These are phyloP conservation scores for Boleophthalmus pectinirostris DNA, from an alignment of 2,113 vertebrate genomes.

Conservation along the genomic window DNA sequence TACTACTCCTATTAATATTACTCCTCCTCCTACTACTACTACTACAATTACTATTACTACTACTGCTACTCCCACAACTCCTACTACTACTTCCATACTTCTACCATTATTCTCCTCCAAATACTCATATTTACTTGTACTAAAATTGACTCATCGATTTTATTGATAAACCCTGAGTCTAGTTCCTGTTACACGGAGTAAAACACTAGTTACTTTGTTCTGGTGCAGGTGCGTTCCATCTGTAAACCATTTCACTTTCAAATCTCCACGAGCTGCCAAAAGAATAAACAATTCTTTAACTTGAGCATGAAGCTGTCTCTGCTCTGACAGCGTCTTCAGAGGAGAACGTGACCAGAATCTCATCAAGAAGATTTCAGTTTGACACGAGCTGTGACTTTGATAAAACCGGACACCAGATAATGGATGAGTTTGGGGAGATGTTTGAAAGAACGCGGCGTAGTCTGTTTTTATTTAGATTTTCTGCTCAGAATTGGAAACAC, in stretches of 20 bases:
- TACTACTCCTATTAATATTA: no score
- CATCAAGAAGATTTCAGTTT: neutral
- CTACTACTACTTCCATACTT: no score
- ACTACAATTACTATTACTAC: no score
- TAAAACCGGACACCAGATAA: neutral
- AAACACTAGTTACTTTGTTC: no score
- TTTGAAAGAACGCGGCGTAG: neutral
- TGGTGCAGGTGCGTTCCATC: neutral
- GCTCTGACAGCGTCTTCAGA: neutral
- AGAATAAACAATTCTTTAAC: neutral
- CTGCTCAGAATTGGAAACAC: neutral
- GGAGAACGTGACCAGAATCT: neutral
- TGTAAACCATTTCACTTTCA: neutral
- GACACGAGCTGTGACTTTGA: neutral
- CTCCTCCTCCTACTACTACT: no score
- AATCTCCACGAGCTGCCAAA: neutral
- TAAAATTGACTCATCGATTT: no score
- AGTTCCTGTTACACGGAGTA: no score
- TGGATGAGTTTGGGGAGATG: neutral
- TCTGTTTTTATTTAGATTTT: neutral
- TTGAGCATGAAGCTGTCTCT: neutral
- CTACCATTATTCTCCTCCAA: no score
- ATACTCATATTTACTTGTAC: no score
- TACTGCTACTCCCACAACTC: no score
- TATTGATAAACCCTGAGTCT: no score